Evolutionary conservation across 2,113 vertebrate genomes (phyloP).

Genomic region (Callithrix jacchus): DNA sequence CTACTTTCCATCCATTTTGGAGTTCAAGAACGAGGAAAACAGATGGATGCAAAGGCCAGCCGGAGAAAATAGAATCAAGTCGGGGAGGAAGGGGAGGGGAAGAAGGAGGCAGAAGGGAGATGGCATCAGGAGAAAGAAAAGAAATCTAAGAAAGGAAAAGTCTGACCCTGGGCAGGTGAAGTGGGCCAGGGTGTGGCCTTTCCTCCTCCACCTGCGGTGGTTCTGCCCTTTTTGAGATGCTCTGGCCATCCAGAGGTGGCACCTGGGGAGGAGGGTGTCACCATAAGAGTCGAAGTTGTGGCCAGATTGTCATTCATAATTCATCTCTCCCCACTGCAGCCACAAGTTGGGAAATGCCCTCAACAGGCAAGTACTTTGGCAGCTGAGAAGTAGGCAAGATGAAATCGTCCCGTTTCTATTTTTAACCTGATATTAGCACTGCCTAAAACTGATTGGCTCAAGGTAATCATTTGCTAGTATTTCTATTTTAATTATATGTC

Average conservation of each 20-base stretch:
- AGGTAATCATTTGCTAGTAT: background rate
- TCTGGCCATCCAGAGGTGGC: background rate
- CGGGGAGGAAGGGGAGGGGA: background rate
- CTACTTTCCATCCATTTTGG: background rate
- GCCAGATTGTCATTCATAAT: background rate
- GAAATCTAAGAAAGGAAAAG: background rate
- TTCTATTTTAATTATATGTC: conserved; percentile 51
- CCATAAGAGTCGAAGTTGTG: background rate
- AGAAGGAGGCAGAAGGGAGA: background rate
- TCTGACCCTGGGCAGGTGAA: background rate
- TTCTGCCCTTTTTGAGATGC: background rate
- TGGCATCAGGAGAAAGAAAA: background rate
- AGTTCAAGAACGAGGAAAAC: background rate
- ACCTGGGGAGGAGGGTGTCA: fast-evolving
- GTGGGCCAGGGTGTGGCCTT: too few species aligned
- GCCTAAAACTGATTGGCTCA: background rate
- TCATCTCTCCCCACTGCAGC: background rate
- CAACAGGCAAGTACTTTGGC: background rate
- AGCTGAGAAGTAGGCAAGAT: background rate
- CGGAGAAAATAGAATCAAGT: background rate
- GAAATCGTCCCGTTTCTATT: background rate
- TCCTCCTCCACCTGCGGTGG: too few species aligned
- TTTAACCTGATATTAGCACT: background rate
- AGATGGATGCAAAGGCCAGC: background rate
- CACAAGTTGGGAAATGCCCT: background rate